Evolutionary conservation across 2,797 vertebrate species (phyloP).

Genomic region (Emydoidea blandingii): DNA sequence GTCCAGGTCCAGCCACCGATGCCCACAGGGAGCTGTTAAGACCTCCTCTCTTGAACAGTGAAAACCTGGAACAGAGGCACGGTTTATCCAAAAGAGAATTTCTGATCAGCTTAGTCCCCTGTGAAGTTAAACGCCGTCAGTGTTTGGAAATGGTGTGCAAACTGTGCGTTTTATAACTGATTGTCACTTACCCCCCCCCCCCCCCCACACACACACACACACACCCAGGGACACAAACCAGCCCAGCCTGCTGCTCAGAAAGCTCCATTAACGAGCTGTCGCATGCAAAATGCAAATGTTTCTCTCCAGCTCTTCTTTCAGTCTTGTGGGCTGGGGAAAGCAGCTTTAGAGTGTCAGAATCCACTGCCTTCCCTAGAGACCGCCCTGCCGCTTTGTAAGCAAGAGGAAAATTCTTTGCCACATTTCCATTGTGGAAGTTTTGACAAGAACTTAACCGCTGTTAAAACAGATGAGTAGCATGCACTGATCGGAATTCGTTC

Average conservation of each 20-base stretch:
- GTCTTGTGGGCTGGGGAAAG: constrained; percentile 59
- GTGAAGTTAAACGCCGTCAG: constrained; percentile 72
- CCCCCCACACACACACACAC: constrained; percentile 76
- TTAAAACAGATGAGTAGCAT: neutral
- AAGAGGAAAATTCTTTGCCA: constrained; percentile 37
- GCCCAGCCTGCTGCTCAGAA: constrained; percentile 79
- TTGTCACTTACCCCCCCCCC: constrained; percentile 67
- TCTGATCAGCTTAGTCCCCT: constrained; percentile 52
- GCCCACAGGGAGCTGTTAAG: neutral
- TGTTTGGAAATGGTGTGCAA: constrained; percentile 74
- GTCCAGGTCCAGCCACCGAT: neutral
- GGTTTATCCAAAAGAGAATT: neutral
- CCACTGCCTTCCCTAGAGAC: constrained; percentile 41
- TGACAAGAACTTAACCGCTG: constrained; percentile 40
- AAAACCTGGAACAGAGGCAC: rapidly evolving
- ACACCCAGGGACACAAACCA: constrained; percentile 82
- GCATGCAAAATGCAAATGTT: constrained; percentile 66
- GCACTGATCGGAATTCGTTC: neutral
- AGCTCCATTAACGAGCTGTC: constrained; percentile 82
- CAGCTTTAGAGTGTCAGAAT: constrained; percentile 41
- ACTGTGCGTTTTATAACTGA: constrained; percentile 74
- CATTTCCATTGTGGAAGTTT: constrained; percentile 25
- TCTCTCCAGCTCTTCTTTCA: constrained; percentile 78
- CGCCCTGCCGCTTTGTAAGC: constrained; percentile 45
- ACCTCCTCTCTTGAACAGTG: neutral